A percentile compares a stretch with the other conserved stretches of the same genome.
These are phyloP conservation scores for Ia io DNA, from an alignment of 2,113 vertebrate species.

Conservation along the genomic window DNA sequence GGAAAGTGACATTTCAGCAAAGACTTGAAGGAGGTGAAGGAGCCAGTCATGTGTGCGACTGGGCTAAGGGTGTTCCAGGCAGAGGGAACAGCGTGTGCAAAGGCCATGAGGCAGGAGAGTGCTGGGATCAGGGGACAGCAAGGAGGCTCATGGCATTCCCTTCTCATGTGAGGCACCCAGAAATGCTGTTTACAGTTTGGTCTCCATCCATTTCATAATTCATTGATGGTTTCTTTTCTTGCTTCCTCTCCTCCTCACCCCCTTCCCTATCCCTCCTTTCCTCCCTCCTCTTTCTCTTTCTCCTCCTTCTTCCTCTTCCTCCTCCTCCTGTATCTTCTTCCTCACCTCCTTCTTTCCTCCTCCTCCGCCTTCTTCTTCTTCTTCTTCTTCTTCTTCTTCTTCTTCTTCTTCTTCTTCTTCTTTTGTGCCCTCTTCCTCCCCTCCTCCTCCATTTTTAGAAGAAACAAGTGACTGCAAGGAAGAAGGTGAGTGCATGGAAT, in stretches of 20 bases:
- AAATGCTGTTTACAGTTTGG: not conserved
- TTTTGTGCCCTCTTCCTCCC: not conserved
- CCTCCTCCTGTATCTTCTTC: no score
- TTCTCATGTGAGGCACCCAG: rapidly evolving
- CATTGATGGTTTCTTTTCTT: not conserved
- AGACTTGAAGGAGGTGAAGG: not conserved
- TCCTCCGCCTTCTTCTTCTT: no score
- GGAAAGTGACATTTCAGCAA: not conserved
- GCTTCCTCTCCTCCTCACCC: not conserved
- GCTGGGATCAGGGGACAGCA: rapidly evolving
- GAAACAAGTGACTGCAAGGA: slow-evolving; percentile 48
- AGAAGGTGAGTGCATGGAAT: not conserved
- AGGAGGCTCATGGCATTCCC: rapidly evolving
- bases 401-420: no score
- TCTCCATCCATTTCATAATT: not conserved
- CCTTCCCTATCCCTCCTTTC: not conserved
- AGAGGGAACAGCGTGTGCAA: no score
- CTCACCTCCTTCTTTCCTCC: no score
- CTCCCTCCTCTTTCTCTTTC: not conserved
- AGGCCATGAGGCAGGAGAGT: not conserved
- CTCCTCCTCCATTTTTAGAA: not conserved
- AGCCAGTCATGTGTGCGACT: not conserved
- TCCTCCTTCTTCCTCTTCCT: not conserved
- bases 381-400: not conserved
- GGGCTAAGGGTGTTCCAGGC: not conserved